These are phyloP conservation scores for Henricia sp. DNA, from an alignment of 53 echinoderm and acorn worm species.

Conservation along the genomic window DNA sequence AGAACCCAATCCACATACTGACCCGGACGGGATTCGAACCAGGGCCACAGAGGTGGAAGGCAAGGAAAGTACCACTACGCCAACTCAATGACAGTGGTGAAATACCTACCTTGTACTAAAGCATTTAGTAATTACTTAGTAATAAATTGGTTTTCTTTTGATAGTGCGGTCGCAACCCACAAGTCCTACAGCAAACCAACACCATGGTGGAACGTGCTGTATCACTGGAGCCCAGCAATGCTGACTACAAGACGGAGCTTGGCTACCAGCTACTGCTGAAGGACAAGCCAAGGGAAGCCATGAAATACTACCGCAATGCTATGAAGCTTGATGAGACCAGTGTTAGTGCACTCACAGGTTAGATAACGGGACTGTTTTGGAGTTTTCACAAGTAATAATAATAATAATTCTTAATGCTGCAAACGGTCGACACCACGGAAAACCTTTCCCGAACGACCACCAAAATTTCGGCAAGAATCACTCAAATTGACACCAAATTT, in stretches of 20 bases:
- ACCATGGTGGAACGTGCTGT: conserved; percentile 92
- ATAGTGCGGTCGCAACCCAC: conserved; percentile 83
- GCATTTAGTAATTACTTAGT: not conserved
- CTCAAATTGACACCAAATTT: no score
- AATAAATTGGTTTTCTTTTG: not conserved
- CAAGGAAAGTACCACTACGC: no score
- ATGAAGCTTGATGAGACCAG: conserved; percentile 99
- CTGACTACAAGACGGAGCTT: conserved; percentile 89
- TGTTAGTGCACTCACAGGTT: conserved; percentile 96
- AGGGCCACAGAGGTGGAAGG: no score
- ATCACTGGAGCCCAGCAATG: conserved; percentile 69
- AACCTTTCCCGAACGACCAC: no score
- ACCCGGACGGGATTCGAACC: no score
- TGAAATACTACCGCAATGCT: conserved; percentile 90
- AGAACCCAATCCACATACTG: no score
- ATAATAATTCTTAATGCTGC: no score
- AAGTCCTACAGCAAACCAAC: conserved; percentile 87
- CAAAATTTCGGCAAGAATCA: no score
- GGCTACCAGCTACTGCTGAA: conserved; percentile 90
- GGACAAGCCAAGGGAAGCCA: conserved; percentile 82
- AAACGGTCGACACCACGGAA: no score
- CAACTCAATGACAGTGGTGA: no score
- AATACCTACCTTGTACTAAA: no score
- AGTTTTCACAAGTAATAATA: not conserved
- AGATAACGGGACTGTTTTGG: no score